A percentile compares a stretch with the other conserved stretches of the same genome.
phyloP scores from a whole-genome alignment of 2,888 invertebrate genomes.

The Quadriops clusia region DNA sequence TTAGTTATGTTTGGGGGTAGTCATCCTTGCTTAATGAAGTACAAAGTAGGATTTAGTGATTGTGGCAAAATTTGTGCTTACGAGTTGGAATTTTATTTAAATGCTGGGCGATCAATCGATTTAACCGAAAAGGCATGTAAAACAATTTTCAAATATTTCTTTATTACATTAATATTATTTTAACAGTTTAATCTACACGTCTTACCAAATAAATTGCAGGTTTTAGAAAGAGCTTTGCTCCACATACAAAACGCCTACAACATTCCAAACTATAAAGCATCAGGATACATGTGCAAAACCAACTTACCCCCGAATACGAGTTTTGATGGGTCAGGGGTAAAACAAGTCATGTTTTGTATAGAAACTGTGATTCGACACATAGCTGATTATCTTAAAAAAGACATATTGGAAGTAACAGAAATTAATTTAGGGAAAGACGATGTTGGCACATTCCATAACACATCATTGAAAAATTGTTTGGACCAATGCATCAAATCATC shows the following conservation, averaged over 20 bases:
- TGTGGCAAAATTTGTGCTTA: constrained; percentile 65
- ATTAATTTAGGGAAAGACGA: constrained; percentile 75
- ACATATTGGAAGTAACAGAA: constrained; percentile 50
- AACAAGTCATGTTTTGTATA: constrained; percentile 79
- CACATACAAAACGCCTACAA: constrained; percentile 77
- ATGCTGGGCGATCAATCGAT: constrained; percentile 75
- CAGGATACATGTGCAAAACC: constrained; percentile 70
- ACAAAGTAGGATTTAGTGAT: constrained; percentile 68
- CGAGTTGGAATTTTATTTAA: constrained; percentile 62
- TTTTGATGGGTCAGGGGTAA: constrained; percentile 85
- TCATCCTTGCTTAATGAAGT: constrained; percentile 79
- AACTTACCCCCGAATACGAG: constrained; percentile 89
- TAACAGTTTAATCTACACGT: neutral
- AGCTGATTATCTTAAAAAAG: constrained; percentile 55
- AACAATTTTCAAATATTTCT: too few relatives aligned
- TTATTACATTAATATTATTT: neutral
- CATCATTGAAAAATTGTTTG: constrained; percentile 61
- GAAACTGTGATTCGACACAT: constrained; percentile 70
- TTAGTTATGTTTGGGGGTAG: constrained; percentile 82
- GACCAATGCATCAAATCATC: constrained; percentile 60
- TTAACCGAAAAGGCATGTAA: constrained; percentile 47
- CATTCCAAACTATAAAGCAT: constrained; percentile 59
- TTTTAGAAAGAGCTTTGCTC: constrained; percentile 71
- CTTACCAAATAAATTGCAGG: constrained; percentile 38
- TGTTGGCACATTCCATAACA: constrained; percentile 65